phyloP scores from a whole-genome alignment of 2,797 vertebrate species.

The Lutjanus argentimaculatus region DNA sequence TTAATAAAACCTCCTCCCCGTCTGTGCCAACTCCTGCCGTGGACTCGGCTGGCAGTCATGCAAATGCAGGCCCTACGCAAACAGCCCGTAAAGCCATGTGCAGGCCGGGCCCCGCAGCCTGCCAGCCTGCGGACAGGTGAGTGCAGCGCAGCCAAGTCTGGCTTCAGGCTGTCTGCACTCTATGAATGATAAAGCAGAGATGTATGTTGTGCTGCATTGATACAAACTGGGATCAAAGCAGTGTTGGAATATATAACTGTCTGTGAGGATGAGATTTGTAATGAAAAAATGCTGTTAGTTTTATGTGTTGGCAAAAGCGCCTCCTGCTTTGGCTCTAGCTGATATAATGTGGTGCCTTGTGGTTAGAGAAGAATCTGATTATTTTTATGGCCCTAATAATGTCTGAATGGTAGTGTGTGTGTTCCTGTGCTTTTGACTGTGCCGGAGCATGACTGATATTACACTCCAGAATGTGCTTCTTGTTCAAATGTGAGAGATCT shows the following conservation, averaged over 20 bases:
- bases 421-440: conserved; percentile 50
- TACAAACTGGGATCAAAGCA: conserved; percentile 42
- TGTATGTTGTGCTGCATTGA: conserved; percentile 11
- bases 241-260: conserved; percentile 21
- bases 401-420: conserved; percentile 64
- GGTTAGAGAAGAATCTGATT: conserved; percentile 66
- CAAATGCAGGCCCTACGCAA: conserved; percentile 76
- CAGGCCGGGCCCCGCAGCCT: conserved; percentile 15
- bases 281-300: conserved; percentile 58
- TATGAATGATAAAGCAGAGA: conserved; percentile 14
- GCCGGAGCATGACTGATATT: conserved; percentile 40
- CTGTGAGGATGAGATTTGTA: conserved; percentile 54
- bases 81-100: conserved; percentile 62
- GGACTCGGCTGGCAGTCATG: conserved; percentile 74
- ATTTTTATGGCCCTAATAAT: conserved; percentile 65
- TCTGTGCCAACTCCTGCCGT: conserved; percentile 56
- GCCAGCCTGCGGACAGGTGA: conserved; percentile 72
- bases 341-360: conserved; percentile 59
- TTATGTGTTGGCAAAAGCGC: conserved; percentile 46
- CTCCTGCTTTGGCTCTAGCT: conserved; percentile 35
- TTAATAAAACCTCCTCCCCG: conserved; percentile 68
- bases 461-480: conserved; percentile 57
- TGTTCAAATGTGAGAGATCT: conserved; percentile 51
- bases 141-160: conserved; percentile 40
- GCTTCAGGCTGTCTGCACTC: conserved; percentile 40